phyloP scores from a whole-genome alignment of 2,113 vertebrate genomes.

The Clinocottus analis region DNA sequence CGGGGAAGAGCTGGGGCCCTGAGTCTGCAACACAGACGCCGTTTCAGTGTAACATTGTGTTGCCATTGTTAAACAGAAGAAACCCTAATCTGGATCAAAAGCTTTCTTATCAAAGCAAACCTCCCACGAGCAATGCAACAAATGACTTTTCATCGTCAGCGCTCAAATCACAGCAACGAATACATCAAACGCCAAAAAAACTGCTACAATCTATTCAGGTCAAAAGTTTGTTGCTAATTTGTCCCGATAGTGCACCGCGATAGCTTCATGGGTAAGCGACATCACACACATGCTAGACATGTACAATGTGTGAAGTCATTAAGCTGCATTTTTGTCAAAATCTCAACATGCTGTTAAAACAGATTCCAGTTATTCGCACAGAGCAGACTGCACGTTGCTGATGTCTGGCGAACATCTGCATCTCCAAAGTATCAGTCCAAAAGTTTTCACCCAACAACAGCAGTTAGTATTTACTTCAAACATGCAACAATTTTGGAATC shows the following conservation, averaged over 20 bases:
- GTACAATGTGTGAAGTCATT: constrained; percentile 16
- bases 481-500: constrained; percentile 20
- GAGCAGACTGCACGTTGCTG: constrained; percentile 29
- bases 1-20: constrained; percentile 94
- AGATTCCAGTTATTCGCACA: constrained; percentile 14
- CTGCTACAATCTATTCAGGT: not conserved
- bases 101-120: constrained; percentile 7
- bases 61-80: not conserved
- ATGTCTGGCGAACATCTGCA: constrained; percentile 16
- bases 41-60: constrained; percentile 8
- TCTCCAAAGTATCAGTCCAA: not conserved
- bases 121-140: not conserved
- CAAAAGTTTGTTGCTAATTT: not conserved
- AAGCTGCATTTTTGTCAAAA: constrained; percentile 15
- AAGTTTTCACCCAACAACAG: constrained; percentile 21
- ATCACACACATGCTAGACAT: constrained; percentile 43
- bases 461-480: constrained; percentile 15
- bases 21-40: constrained; percentile 87
- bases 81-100: not conserved
- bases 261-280: constrained; percentile 11
- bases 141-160: not conserved
- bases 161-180: constrained; percentile 13
- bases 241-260: not conserved
- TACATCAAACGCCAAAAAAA: not conserved
- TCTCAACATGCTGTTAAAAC: constrained; percentile 60